Base-by-base conservation (phyloP, 2,113 vertebrate genomes). In the Nipponia nippon region DNA sequence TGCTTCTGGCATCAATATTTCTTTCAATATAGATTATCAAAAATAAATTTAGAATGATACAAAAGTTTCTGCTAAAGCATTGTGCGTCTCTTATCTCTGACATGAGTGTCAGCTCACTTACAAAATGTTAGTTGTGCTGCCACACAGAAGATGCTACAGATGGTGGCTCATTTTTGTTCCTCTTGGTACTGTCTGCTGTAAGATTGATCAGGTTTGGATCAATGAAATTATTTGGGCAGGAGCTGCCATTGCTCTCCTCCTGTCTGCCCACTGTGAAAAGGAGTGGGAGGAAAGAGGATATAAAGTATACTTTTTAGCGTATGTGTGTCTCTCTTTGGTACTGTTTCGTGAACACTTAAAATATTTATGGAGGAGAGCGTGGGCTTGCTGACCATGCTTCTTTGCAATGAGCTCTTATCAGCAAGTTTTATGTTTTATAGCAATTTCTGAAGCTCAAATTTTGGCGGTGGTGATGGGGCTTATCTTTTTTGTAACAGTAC, bases 181-280 rank as follows among this genome's bases (percentile, higher is more conserved):
- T 84, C 56, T 92, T 87, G 20, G 44, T 93, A n/a, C 49, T 80
- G 82, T 95, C 93, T 97, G 73, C 47, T 36, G 40, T 75, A 72
- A 96, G 91, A 91, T 89, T 96, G 94, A 97, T 95, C 42, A 80
- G 56, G 36, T 83, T 96, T 94, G 86, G 93, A 91, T 81, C 1
- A 16, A 81, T 92, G 18, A 86, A 95, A 25, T 88, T 66, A 69
- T 90, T 86, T 93, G 71, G 65, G 94, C 80, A 92, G 86, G 29
- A 85, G 56, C 93, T 93, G 82, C 87, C 38, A 65, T 70, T 87
- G 69, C 76, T 82, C 38, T 72, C 55, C 80, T 85, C 32, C 91
- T 94, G 32, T 91, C 94, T 96, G 79, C 65, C 87, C 77, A 22
- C 55, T 81, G 75, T 79, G 62, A 83, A 89, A 93, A 92, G 36